These are phyloP conservation scores for Gymnocheta viridis DNA, from an alignment of 2,888 invertebrate species.

Conservation along the genomic window DNA sequence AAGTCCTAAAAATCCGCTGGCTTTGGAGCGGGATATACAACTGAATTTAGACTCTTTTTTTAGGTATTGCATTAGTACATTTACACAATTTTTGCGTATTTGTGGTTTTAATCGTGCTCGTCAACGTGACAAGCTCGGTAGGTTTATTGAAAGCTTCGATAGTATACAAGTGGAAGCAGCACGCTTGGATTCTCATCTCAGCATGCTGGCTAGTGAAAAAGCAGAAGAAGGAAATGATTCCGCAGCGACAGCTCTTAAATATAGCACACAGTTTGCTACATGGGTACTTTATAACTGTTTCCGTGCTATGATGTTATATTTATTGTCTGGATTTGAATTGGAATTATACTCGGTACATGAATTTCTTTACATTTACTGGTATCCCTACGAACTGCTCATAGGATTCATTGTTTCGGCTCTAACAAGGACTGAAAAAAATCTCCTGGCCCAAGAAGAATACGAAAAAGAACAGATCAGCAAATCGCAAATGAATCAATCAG, in stretches of 20 bases:
- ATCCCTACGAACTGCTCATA: constrained; percentile 96
- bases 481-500: constrained; percentile 72
- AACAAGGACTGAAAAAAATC: constrained; percentile 92
- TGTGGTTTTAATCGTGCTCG: constrained; percentile 97
- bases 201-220: constrained; percentile 85
- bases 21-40: constrained; percentile 84
- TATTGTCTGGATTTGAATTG: constrained; percentile 96
- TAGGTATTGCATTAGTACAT: constrained; percentile 88
- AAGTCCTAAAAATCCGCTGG: constrained; percentile 87
- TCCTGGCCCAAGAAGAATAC: constrained; percentile 88
- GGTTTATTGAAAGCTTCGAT: constrained; percentile 92
- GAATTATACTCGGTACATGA: constrained; percentile 98
- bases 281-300: constrained; percentile 98
- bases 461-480: constrained; percentile 81
- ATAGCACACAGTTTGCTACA: constrained; percentile 83
- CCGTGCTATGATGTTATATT: constrained; percentile 95
- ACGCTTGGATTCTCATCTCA: constrained; percentile 92
- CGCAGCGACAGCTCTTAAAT: constrained; percentile 87
- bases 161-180: constrained; percentile 94
- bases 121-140: constrained; percentile 95
- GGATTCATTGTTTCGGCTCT: constrained; percentile 96
- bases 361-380: constrained; percentile 98
- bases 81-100: constrained; percentile 92
- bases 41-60: constrained; percentile 95
- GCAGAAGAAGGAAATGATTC: constrained; percentile 88